Base-by-base conservation (phyloP, 1,140 invertebrate species). In the Paralvinella palmiformis region DNA sequence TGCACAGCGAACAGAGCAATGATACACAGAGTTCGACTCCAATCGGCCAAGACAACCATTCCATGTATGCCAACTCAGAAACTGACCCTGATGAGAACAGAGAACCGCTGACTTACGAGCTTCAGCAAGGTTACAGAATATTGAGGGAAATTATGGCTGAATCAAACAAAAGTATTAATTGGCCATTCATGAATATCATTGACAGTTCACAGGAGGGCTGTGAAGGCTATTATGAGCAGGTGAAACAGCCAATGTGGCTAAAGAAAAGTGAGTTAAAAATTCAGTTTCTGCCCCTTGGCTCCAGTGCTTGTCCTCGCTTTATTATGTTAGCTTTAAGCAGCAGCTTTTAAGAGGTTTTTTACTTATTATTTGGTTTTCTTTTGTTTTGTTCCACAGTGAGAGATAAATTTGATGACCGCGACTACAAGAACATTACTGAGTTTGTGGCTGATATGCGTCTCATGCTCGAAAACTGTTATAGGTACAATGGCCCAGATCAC, bases 381-480 rank as follows among this genome's bases (percentile, higher is more conserved):
- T n/a, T n/a, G n/a, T 41, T 10, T 41, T 10, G 37, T n/a, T 41
- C 37, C 10, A 41, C 70, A 84, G 83, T 85, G 70, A 73, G 79
- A 65, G 71, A 78, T 36, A 81, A 83, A 59, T 80, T 84, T 71
- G 65, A 77, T 24, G 67, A 68, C 5, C 70, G 71, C 15, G 66
- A 79, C 22, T 85, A 85, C 69, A 66, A 66, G 1, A 74, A 67
- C 17, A 77, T 84, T 20, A 81, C 77, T 27, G 75, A 83, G 29
- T 75, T 83, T 71, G 74, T 84, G 13, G 73, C 72, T n/a, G 83
- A 85, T 67, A 72, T 85, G 36, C 75, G 82, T 24, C 71, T 81
- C 13, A 83, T 84, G 77, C 68, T 85, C 29, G 82, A 84, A 64
- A 84, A 84, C 63, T 84, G 83, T 65, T 84, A 84, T 64, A 75